A percentile compares a stretch with the other conserved stretches of the same genome.
Conservation (phyloP, 2,797 vertebrate genomes). For the Siniperca scherzeri region DNA sequence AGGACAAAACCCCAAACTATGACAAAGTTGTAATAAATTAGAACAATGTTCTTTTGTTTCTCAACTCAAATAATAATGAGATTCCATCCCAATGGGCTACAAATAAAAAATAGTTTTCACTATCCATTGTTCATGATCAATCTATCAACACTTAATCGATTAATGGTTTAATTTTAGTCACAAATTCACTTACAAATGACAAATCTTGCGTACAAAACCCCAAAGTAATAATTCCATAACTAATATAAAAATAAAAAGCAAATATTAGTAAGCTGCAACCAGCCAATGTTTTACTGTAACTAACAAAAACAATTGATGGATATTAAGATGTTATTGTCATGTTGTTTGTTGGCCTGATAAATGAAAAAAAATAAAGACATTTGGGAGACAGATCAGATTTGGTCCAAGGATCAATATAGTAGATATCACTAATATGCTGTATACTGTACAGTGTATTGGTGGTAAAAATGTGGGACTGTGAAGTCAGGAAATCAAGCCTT, state of each 20-base stretch:
- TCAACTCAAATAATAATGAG: not conserved
- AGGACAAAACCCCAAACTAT: too few relatives aligned
- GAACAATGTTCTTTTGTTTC: not conserved
- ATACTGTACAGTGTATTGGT: not conserved
- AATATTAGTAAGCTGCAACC: not conserved
- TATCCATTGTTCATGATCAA: not conserved
- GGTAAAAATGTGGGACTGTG: not conserved
- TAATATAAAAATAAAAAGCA: not conserved
- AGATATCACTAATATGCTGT: not conserved
- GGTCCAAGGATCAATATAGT: not conserved
- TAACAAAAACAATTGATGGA: not conserved
- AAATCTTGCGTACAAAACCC: not conserved
- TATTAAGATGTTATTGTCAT: not conserved
- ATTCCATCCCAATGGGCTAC: not conserved
- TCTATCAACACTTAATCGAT: not conserved
- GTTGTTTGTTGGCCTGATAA: not conserved
- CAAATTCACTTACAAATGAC: not conserved
- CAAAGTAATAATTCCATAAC: not conserved
- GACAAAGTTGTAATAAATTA: not conserved
- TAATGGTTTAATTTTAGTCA: not conserved
- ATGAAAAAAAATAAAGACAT: not conserved
- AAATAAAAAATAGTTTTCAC: not conserved
- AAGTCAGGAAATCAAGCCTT: not conserved
- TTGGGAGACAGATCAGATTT: not conserved
- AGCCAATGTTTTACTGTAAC: not conserved